A percentile compares a stretch with the other conserved stretches of the same genome.
phyloP scores from a whole-genome alignment of 2,888 invertebrate species.

The Parelbella ahira region DNA sequence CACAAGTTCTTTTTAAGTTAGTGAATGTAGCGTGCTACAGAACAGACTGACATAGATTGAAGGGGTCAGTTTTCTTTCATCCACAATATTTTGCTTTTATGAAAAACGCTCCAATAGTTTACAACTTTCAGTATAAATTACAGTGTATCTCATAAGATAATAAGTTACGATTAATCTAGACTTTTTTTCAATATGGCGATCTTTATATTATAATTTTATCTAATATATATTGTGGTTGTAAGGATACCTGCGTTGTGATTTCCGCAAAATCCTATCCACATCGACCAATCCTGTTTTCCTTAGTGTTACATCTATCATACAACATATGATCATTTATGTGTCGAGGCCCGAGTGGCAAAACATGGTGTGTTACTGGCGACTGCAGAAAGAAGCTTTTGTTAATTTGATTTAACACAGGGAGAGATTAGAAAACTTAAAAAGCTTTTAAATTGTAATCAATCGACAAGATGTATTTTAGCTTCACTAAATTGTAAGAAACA shows the following conservation, averaged over 20 bases:
- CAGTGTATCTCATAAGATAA: constrained; percentile 79
- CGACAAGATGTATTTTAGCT: constrained; percentile 78
- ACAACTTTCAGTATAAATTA: constrained; percentile 75
- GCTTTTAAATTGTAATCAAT: constrained; percentile 78
- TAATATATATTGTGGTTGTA: constrained; percentile 87
- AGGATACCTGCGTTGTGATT: constrained; percentile 82
- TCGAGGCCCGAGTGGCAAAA: constrained; percentile 58
- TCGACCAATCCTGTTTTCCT: constrained; percentile 57
- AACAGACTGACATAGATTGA: constrained; percentile 66
- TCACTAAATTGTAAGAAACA: constrained; percentile 81
- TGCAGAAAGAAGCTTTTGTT: constrained; percentile 66
- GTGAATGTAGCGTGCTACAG: constrained; percentile 74
- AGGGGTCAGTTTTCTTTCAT: constrained; percentile 79
- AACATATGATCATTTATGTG: constrained; percentile 29
- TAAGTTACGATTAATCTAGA: constrained; percentile 79
- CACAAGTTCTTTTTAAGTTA: constrained; percentile 68
- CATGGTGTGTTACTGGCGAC: constrained; percentile 64
- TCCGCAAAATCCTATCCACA: constrained; percentile 64
- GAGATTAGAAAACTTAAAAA: constrained; percentile 63
- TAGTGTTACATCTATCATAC: constrained; percentile 38
- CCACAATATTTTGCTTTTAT: constrained; percentile 72
- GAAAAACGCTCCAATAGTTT: constrained; percentile 70
- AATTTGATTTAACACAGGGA: constrained; percentile 67
- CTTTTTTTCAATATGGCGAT: constrained; percentile 81
- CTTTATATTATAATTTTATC: constrained; percentile 82